These are phyloP conservation scores for Tetropium fuscum DNA, from an alignment of 2,888 invertebrate species.

Conservation along the genomic window DNA sequence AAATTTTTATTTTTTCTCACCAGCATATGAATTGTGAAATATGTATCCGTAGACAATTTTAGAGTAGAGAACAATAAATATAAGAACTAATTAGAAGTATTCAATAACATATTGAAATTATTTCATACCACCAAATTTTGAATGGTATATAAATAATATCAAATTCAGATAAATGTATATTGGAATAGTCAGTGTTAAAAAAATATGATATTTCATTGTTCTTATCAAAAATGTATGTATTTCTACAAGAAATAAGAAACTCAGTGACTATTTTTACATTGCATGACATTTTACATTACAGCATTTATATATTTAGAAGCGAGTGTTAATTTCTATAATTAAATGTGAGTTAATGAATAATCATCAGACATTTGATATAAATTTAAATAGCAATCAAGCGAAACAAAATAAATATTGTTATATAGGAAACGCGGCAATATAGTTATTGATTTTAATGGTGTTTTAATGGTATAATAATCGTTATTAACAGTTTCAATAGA, in stretches of 20 bases:
- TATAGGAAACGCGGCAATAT: not conserved
- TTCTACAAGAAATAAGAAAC: not conserved
- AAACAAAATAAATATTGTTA: conserved; percentile 12
- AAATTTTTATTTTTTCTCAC: no score
- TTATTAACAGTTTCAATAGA: conserved; percentile 6
- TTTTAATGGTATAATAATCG: conserved; percentile 21
- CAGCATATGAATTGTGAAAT: no score
- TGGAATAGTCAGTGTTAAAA: no score
- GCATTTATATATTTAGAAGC: conserved; percentile 27
- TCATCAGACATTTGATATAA: conserved; percentile 12
- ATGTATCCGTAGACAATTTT: no score
- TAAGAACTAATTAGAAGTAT: no score
- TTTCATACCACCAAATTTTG: no score
- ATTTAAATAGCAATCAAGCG: conserved; percentile 10
- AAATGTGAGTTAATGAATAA: conserved; percentile 24
- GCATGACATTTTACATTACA: conserved; percentile 10
- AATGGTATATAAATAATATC: not conserved
- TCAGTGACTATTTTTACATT: conserved; percentile 2
- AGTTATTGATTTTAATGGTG: conserved; percentile 18
- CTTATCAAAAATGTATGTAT: not conserved
- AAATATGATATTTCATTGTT: no score
- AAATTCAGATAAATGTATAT: not conserved
- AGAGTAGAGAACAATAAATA: no score
- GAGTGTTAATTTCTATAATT: conserved; percentile 27
- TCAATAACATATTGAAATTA: no score